Base-by-base conservation (phyloP, 92 coral and sea anemone genomes). In the Zoanthus sansibaricus region DNA sequence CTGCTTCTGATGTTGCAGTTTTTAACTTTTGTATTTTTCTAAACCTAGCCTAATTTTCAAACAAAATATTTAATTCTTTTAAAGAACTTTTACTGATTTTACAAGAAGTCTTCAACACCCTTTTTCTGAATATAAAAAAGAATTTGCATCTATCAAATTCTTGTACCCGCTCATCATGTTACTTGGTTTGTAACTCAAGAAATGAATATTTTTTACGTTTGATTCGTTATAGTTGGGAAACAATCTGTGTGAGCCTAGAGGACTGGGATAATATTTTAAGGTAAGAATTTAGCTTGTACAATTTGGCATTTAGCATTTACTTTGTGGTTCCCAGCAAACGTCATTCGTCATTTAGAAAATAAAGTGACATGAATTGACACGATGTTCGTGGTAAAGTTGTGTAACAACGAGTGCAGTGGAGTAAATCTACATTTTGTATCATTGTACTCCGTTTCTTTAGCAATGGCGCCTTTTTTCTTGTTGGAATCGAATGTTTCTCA, bases 241-340 rank as follows among this genome's bases (percentile, higher is more conserved):
- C 98, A 47, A 84, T 94, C 77, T 94, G 98, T 76, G 75, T 90
- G 42, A 91, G 86, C 74, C 82, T 64, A 45, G 90, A 80, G 16
- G 98, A 94, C 82, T 94, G 98, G 98, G 89, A 94, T 30, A 86
- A 83, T 80, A 79, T 94, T 72, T 86, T 94, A 90, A 94, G 96
- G 98, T 94, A 83, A 90, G 78, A 58, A 21, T 33, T 30, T 52
- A 51, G 15, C 25, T 54, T 16, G n/a, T 21, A 52, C 55, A 69
- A 59, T 59, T 48, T 75, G 45, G 42, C 42, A 69, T 32, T 69
- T 69, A 17, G 33, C 15, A 30, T 32, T 11, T 69, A 31, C 46
- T 69, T 1, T 31, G 74, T 30, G 21, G 75, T 30, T 74, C 44
- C 66, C 42, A 20, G 14, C 61, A 64, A 21, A 66, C 21, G 45